Evolutionary conservation across 1,140 invertebrate species (phyloP), one percentile per base, ranked within the genome.

Genomic region (Matsumurasca onukii): DNA sequence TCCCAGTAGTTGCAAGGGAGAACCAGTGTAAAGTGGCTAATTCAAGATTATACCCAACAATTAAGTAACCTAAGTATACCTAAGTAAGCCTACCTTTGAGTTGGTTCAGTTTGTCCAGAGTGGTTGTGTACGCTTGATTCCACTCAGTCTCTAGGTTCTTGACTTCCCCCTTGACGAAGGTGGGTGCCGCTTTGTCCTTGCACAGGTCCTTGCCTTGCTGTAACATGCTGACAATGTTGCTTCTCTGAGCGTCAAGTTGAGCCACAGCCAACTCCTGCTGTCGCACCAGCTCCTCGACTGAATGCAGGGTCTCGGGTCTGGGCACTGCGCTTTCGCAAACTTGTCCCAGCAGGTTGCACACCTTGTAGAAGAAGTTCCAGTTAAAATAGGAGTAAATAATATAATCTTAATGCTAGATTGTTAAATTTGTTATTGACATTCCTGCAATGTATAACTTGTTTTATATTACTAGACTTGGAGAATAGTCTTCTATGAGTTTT

Each of bases 161-260:
- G 1, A 97, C 91, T 78, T 95, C 89, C 69, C 90, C 84, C 71
- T 88, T 86, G 0, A 98, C 86, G 78, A 98, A 98, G 1, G 87
- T 82, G 1, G 95, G 94, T 0, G 93, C 90, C 77, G 93, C 89
- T 1, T 88, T 85, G 73, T 97, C 92, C 15, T 69, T 70, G 27
- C 65, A 62, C 2, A 98, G 84, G 76, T 95, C 92, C 79, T 93
- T 94, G 2, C 95, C 95, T 69, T 89, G 84, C 77, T 97, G 94
- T 2, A 98, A 79, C 85, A 96, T 92, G 15, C 91, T 91, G 81
- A 97, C 89, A 30, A 98, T 92, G 59, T 89, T 91, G 1, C 89
- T 84, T 75, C 93, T 82, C 77, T 97, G 93, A 71, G 90, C 86
- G 76, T 97, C 94, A 22, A 98, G 81, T 76, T 94, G 90, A 72